A percentile compares a stretch with the other conserved stretches of the same genome.
phyloP scores from a whole-genome alignment of 37 sponge, comb jelly and placozoan species.

The Geodia barretti region DNA sequence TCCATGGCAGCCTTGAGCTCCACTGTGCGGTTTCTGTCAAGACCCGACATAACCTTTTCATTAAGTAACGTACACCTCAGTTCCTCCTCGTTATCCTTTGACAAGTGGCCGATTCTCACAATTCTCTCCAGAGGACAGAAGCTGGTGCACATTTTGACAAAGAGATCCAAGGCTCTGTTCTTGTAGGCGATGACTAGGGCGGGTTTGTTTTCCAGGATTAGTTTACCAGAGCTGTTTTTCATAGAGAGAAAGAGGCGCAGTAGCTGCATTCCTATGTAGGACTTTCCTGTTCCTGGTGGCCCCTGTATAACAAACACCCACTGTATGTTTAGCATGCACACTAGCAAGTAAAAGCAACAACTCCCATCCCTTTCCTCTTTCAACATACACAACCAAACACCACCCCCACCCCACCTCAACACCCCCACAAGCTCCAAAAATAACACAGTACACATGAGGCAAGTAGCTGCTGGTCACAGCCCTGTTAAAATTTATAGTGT shows the following conservation, averaged over 20 bases:
- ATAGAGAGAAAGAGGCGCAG: conserved; percentile 30
- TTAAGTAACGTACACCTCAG: neutral
- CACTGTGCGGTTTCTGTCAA: neutral
- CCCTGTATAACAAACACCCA: too few relatives aligned
- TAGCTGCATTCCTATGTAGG: conserved; percentile 34
- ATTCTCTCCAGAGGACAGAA: conserved; percentile 7
- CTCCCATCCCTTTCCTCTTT: too few relatives aligned
- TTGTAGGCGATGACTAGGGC: conserved; percentile 40
- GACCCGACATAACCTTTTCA: neutral
- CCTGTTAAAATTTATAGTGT: too few relatives aligned
- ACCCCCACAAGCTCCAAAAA: too few relatives aligned
- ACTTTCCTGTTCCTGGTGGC: conserved; percentile 72
- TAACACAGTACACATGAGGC: too few relatives aligned
- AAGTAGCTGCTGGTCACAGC: too few relatives aligned
- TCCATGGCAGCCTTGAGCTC: too few relatives aligned
- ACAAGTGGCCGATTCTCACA: conserved; percentile 24
- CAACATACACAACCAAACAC: too few relatives aligned
- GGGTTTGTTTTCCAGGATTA: conserved; percentile 10
- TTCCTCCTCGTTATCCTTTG: conserved; percentile 13
- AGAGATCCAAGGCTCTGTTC: conserved; percentile 30
- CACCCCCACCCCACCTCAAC: too few relatives aligned
- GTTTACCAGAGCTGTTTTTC: neutral
- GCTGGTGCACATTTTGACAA: neutral
- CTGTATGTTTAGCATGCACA: neutral
- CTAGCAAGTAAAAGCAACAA: too few relatives aligned